A percentile compares a stretch with the other conserved stretches of the same genome.
phyloP scores from a whole-genome alignment of 1,140 invertebrate species.

The Papilio polytes region DNA sequence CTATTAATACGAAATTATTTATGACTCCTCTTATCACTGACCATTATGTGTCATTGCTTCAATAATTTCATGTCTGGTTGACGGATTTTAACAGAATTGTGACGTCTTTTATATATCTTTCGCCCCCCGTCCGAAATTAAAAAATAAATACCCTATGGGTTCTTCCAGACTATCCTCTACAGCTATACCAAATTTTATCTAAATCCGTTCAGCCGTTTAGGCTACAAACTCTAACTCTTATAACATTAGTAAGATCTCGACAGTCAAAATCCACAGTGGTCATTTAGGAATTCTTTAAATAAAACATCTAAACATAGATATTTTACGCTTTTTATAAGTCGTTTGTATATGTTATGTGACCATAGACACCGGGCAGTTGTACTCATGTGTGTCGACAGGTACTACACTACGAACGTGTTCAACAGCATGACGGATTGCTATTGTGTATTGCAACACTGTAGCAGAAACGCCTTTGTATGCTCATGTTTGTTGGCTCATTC shows the following conservation, averaged over 20 bases:
- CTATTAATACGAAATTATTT: not conserved
- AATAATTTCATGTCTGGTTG: not conserved
- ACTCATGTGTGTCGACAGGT: slow-evolving; percentile 62
- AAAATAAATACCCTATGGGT: too few species aligned
- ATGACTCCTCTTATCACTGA: not conserved
- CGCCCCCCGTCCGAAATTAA: too few species aligned
- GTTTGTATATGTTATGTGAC: not conserved
- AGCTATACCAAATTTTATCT: too few species aligned
- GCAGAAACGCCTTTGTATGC: slow-evolving; percentile 57
- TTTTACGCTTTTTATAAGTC: not conserved
- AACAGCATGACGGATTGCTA: slow-evolving; percentile 61
- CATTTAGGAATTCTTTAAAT: too few species aligned
- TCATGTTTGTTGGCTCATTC: slow-evolving; percentile 30
- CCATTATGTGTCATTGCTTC: not conserved
- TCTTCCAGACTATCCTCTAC: too few species aligned
- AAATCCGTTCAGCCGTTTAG: too few species aligned
- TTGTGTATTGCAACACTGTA: slow-evolving; percentile 58
- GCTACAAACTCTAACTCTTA: too few species aligned
- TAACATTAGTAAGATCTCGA: too few species aligned
- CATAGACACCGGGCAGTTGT: slow-evolving; percentile 21
- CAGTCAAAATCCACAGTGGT: too few species aligned
- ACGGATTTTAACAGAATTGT: not conserved
- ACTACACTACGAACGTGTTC: slow-evolving; percentile 49
- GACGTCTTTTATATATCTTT: not conserved
- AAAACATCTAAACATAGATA: not conserved